Base-by-base conservation (phyloP, 2,797 vertebrate genomes). In the Phrynocephalus forsythii region DNA sequence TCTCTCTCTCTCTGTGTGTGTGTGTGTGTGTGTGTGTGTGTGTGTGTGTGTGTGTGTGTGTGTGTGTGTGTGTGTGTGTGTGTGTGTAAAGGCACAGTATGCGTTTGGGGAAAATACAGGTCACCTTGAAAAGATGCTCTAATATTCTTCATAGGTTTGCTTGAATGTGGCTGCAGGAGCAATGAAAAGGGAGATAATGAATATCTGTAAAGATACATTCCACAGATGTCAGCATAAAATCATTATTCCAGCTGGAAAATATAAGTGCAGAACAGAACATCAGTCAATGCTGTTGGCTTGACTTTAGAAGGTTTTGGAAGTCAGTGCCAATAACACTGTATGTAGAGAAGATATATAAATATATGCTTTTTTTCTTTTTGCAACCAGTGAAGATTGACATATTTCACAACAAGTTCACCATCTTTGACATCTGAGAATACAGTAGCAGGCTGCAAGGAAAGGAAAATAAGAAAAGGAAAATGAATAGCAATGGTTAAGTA, bases 211-310 rank as follows among this genome's bases (percentile, higher is more conserved):
- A 50, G 79, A 71, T 88, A 84, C 78, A 60, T 67, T 87, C 85
- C 86, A 56, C 3, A 79, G 38, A 28, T 68, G 67, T 56, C 33
- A 82, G 75, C 77, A 80, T 89, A 69, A 82, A 87, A 82, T 66
- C 83, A 78, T 16, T 90, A 87, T 26, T 87, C 92, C 56, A 26
- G 1, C 4, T 78, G 1, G 0, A 50, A 73, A 90, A 5, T 1
- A 6, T 67, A 88, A 56, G 86, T 83, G 88, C 91, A 77, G 71
- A 80, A 83, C 69, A 87, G n/a, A 85, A 91, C 90, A 92, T 56
- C 91, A 68, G 88, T 93, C 2, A 28, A 50, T 90, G 91, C 86
- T 81, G 71, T 77, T 2, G 69, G 79, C 72, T 73, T 91, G 91
- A 38, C 24, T 83, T 84, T 90, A 89, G 18, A 68, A 88, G 92